Evolutionary conservation across 1,140 invertebrate species (phyloP), one percentile per base, ranked within the genome.

Genomic region (Euschistus heros): DNA sequence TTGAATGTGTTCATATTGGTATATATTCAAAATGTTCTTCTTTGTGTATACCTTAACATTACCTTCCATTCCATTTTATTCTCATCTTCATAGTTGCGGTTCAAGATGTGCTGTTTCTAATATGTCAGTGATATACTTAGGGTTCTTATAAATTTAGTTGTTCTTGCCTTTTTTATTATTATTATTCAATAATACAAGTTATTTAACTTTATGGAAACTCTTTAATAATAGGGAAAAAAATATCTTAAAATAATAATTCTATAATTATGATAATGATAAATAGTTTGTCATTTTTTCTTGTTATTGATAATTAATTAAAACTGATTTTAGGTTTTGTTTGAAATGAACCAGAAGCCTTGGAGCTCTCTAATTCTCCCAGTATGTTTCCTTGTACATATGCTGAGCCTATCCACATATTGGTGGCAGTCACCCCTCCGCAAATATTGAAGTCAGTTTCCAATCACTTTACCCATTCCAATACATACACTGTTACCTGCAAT

Each of bases 321-420:
- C 10, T 20, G 1, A 6, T 50, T 50, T 20, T 50, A 50, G 47
- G 47, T 50, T 22, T 50, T 50, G n/a, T 50, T 50, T 18, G n/a
- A 20, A 3, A 47, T 47, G 46, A 47, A 4, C 4, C 15, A 22
- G 47, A 50, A 50, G 47, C 47, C n/a, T 50, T 22, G 22, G n/a
- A 18, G 47, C 47, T 50, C 47, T 50, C 47, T 50, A 18, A 20
- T 50, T 50, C 22, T 50, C 47, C 47, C 47, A 50, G n/a, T 50
- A 22, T 50, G 10, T 50, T 22, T 22, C 47, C 22, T 50, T 50
- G 47, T 50, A 50, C 7, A 50, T 50, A 50, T 50, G n/a, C 22
- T 50, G 22, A 20, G 47, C 33, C 47, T 50, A 22, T 17, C 47
- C 22, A 10, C 47, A 20, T 18, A 20, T 50, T 50, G 47, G 47